Base-by-base conservation (phyloP, 2,113 vertebrate genomes). In the Caracal caracal region DNA sequence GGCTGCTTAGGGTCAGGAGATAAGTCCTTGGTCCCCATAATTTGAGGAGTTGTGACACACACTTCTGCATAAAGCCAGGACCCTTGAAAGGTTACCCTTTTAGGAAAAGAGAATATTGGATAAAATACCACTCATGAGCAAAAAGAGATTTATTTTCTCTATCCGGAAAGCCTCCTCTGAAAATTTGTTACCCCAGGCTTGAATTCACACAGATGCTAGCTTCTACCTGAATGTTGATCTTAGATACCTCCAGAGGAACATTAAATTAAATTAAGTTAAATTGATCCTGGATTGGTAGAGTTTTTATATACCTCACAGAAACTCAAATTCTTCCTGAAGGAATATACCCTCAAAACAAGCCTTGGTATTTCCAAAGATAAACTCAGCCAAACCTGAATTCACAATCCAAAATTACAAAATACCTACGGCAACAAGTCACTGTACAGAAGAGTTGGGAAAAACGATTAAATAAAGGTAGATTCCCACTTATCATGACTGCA, bases 201-300 rank as follows among this genome's bases (percentile, higher is more conserved):
- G 12, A 5, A 88, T 51, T 89, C 30, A 93, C 5, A 35, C 2
- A 80, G 19, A 83, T 49, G 4, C 5, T 28, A 73, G 15, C 37
- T 59, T 73, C 33, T 80, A 37, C 4, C 0, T 91, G 19, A 90
- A 59, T 71, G 6, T 90, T 93, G 10, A 28, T 49, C 51, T 93
- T 66, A 53, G 4, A 83, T 51, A 92, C 17, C 37, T 68, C 33
- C 79, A 87, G 40, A 68, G 16, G 26, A 51, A 68, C 9, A 76
- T 82, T 88, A 68, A 80, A 24, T 56, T 85, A 85, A 91, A 68
- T 81, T 88, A 85, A 91, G 63, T 81, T 88, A 95, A 90, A 59
- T 49, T 65, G 20, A 79, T 11, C 17, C 15, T 61, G 3, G 2
- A 47, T 68, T 92, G 30, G 33, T 87, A 30, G 30, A 89, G 49